Conservation (phyloP, 2,888 invertebrate genomes). For the Bombyx huttoni region DNA sequence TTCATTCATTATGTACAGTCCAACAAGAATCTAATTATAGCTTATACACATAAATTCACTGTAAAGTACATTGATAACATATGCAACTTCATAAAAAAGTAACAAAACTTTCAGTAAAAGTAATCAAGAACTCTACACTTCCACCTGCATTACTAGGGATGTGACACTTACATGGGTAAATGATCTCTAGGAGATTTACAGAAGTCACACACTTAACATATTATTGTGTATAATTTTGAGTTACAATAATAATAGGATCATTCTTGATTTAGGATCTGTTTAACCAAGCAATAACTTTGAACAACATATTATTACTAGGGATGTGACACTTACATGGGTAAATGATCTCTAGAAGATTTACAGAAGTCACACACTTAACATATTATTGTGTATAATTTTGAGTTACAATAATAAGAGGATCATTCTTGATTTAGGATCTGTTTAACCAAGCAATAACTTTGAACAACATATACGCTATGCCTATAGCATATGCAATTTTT, state of each 20-base stretch:
- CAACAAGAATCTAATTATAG: neutral
- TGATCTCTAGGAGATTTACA: conserved; percentile 34
- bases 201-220: conserved; percentile 22
- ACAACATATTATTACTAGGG: conserved; percentile 74
- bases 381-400: neutral
- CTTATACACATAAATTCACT: conserved; percentile 21
- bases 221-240: neutral
- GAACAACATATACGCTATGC: conserved; percentile 87
- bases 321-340: conserved; percentile 18
- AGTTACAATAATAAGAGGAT: neutral
- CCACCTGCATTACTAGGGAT: conserved; percentile 28
- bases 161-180: conserved; percentile 19
- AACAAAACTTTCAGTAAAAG: conserved; percentile 24
- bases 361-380: conserved; percentile 17
- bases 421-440: conserved; percentile 42
- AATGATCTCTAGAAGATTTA: conserved; percentile 31
- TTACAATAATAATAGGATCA: neutral
- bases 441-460: conserved; percentile 88
- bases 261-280: conserved; percentile 51
- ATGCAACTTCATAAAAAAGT: conserved; percentile 47
- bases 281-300: conserved; percentile 90
- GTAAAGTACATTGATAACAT: conserved; percentile 40
- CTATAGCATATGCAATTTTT: conserved; percentile 86
- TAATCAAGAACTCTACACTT: conserved; percentile 32
- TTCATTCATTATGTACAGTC: conserved; percentile 36